Conservation (phyloP, 1,140 invertebrate genomes). For the Lethocerus indicus region DNA sequence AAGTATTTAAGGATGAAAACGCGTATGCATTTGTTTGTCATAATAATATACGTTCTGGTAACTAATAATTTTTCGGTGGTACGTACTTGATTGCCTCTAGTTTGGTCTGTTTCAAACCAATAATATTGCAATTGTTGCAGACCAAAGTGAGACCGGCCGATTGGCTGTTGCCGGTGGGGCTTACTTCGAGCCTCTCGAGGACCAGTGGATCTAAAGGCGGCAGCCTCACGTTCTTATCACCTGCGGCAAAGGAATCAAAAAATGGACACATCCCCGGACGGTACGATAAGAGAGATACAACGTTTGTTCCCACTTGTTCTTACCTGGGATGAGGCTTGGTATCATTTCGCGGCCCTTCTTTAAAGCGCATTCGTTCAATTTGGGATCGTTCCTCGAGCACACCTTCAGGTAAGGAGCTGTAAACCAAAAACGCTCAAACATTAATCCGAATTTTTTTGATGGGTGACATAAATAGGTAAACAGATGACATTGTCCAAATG, state of each 20-base stretch:
- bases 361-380: conserved; percentile 24
- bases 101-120: neutral
- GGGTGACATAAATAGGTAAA: too few relatives aligned
- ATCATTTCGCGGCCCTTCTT: conserved; percentile 12
- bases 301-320: neutral
- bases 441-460: too few relatives aligned
- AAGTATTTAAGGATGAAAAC: too few relatives aligned
- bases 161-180: neutral
- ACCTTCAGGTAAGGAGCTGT: conserved; percentile 30
- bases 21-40: too few relatives aligned
- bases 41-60: too few relatives aligned
- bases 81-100: conserved; percentile 10
- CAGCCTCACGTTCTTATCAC: conserved; percentile 7
- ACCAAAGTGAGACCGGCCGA: conserved; percentile 2
- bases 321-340: conserved; percentile 13
- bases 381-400: conserved; percentile 28
- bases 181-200: conserved; percentile 4
- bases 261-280: neutral
- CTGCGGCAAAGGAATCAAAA: neutral
- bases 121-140: conserved; percentile 8
- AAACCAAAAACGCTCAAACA: conserved; percentile 21
- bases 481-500: too few relatives aligned
- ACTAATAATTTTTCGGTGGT: too few relatives aligned
- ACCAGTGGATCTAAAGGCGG: conserved; percentile 7
- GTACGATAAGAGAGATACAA: neutral